Conservation (phyloP, 2,113 vertebrate species). For the Thomomys bottae region DNA sequence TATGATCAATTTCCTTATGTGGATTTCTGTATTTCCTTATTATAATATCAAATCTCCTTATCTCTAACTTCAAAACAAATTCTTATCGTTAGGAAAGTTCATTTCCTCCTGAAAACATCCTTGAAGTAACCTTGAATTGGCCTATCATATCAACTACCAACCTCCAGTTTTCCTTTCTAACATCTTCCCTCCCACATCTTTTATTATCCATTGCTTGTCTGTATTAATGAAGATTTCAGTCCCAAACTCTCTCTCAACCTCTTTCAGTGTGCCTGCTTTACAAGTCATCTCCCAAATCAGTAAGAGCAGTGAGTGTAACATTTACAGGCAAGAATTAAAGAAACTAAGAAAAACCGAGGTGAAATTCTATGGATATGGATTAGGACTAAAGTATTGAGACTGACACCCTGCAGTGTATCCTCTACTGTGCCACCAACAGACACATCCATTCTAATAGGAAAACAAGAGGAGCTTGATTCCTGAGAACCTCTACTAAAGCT, state of each 20-base stretch:
- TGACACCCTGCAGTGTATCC: background rate
- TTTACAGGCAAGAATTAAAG: background rate
- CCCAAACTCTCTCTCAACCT: background rate
- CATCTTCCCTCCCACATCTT: background rate
- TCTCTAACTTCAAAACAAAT: conserved; percentile 47
- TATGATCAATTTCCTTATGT: background rate
- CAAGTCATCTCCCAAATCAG: background rate
- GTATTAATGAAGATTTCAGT: background rate
- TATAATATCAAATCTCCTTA: background rate
- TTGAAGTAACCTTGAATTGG: background rate
- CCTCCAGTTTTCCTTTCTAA: background rate
- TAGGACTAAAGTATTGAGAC: background rate
- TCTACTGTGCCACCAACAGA: background rate
- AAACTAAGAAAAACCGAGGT: background rate
- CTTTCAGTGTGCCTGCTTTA: background rate
- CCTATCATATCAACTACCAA: background rate
- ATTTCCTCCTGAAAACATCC: background rate
- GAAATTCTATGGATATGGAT: background rate
- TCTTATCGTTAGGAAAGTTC: background rate
- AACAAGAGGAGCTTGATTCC: background rate
- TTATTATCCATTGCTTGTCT: background rate
- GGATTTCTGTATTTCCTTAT: background rate
- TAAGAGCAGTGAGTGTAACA: background rate
- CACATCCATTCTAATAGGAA: background rate
- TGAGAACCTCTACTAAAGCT: background rate